These are phyloP conservation scores for Chelonoidis abingdonii DNA, from an alignment of 2,113 vertebrate genomes.

Conservation along the genomic window DNA sequence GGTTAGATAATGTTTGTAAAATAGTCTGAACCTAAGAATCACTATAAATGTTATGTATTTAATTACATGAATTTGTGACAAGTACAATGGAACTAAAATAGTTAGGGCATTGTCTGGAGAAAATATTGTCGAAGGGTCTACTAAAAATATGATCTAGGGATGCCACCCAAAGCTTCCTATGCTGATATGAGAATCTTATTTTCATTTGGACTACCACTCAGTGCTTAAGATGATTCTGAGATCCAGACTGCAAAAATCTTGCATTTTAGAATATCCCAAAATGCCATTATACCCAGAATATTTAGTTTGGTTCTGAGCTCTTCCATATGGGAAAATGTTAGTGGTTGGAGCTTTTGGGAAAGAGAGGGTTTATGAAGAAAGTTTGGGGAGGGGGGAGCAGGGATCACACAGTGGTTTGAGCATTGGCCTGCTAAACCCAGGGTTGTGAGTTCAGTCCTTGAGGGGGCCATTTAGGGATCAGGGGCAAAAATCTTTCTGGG, in stretches of 20 bases:
- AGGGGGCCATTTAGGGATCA: too few relatives aligned
- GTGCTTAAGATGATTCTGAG: constrained; percentile 67
- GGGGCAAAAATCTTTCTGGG: too few relatives aligned
- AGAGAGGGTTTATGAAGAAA: neutral
- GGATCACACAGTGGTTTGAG: too few relatives aligned
- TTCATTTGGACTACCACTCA: constrained; percentile 57
- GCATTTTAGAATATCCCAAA: constrained; percentile 22
- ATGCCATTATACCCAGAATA: constrained; percentile 16
- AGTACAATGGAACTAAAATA: neutral
- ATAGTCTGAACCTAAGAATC: neutral
- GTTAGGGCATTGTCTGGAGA: neutral
- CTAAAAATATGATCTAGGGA: constrained; percentile 48
- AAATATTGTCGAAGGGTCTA: constrained; percentile 27
- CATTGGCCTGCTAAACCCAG: too few relatives aligned
- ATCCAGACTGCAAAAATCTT: constrained; percentile 36
- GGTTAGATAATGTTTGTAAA: neutral
- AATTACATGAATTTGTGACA: neutral
- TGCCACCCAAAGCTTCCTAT: constrained; percentile 66
- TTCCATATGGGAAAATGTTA: constrained; percentile 8
- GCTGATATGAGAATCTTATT: constrained; percentile 52
- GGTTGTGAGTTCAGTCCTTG: too few relatives aligned
- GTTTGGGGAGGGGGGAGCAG: neutral
- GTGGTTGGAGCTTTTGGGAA: neutral
- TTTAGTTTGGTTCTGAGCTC: neutral
- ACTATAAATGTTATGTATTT: neutral